Evolutionary conservation across 1,140 invertebrate species (phyloP), one percentile per base, ranked within the genome.

Genomic region (Myzus persicae): DNA sequence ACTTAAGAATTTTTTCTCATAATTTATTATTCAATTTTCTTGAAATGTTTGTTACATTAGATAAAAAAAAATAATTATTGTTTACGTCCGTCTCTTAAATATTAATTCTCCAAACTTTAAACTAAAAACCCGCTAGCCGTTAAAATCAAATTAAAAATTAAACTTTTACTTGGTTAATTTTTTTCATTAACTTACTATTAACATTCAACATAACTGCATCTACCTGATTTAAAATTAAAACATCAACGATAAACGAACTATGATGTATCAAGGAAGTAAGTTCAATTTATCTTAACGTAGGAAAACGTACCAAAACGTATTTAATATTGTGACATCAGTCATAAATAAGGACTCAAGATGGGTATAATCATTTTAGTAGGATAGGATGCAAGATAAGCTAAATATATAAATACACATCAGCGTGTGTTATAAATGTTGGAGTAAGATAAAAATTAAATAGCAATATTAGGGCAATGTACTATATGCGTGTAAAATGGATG

Each of bases 21-120:
- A 67, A n/a, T 67, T 67, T 67, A 67, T 67, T 67, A 67, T 67
- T 67, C 59, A 67, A 67, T 67, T 67, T 67, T 14, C 31, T 31
- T 67, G 59, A 67, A 67, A 67, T 67, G 59, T n/a, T 67, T n/a
- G 59, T 67, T 67, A 67, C 31, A 67, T 67, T 67, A 67, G 59
- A 67, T n/a, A 67, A 67, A 59, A 67, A 67, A 67, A 14, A 44
- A 67, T 67, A 67, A 67, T 67, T 67, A 67, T 67, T 67, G 31
- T 67, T 67, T 67, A 67, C 59, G 59, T 67, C 11, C 59, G 31
- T 67, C 31, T 67, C 59, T 67, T 67, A 67, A 67, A 67, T 67
- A 67, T 67, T 67, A 67, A n/a, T 67, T 67, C 31, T 67, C 26
- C 59, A 67, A 67, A 67, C 59, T 67, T 67, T 67, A 67, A 67